Percentiles rank a stretch among this genome's conserved stretches.
Conservation (phyloP, 2,113 vertebrate genomes). For the Miniopterus natalensis region DNA sequence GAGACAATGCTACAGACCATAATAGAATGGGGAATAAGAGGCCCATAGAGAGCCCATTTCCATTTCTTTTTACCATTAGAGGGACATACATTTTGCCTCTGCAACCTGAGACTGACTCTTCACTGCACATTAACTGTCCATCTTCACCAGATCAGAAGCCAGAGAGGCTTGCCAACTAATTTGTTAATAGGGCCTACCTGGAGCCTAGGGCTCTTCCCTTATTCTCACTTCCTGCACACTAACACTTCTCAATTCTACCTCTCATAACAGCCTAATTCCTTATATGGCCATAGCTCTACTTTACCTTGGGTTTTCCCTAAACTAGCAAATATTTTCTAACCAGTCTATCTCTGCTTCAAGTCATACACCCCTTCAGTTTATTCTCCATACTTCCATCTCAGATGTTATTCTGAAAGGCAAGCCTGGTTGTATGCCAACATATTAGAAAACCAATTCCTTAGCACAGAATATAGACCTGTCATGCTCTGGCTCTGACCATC, state of each 20-base stretch:
- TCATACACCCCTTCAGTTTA: not conserved
- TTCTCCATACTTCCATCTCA: not conserved
- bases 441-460: not conserved
- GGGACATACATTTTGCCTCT: not conserved
- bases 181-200: not conserved
- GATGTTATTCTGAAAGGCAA: not conserved
- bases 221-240: not conserved
- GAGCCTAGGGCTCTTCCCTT: not conserved
- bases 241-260: not conserved
- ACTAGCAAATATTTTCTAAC: slow-evolving; percentile 8
- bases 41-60: not conserved
- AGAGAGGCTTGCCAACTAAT: not conserved
- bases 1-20: not conserved
- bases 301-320: not conserved
- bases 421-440: accelerated
- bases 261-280: not conserved
- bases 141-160: not conserved
- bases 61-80: not conserved
- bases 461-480: not conserved
- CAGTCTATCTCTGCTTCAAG: not conserved
- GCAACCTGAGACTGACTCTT: not conserved
- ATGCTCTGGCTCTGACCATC: not conserved
- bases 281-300: not conserved
- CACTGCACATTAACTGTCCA: not conserved
- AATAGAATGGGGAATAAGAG: not conserved